A percentile compares a stretch with the other conserved stretches of the same genome.
phyloP scores from a whole-genome alignment of 2,113 vertebrate species.

The Spea bombifrons region DNA sequence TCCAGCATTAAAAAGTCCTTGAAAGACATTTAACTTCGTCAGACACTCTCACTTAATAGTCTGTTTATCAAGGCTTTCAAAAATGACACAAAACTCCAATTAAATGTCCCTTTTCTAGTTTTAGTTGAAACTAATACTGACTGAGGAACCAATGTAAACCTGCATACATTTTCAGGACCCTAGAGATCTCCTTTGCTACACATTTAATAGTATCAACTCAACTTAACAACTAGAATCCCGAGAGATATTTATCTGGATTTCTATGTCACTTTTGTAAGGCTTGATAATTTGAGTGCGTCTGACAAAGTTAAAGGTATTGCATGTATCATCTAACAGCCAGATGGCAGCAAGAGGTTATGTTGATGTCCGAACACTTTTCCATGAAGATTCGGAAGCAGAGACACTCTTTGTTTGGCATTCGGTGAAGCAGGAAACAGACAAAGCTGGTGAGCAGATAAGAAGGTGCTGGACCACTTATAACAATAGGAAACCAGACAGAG shows the following conservation, averaged over 20 bases:
- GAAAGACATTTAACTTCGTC: too few species aligned
- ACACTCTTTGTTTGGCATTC: slow-evolving; percentile 52
- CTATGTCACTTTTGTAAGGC: background rate
- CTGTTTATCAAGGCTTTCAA: too few species aligned
- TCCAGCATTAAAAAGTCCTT: too few species aligned
- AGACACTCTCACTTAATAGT: too few species aligned
- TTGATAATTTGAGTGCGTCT: slow-evolving; percentile 10
- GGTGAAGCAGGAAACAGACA: slow-evolving; percentile 58
- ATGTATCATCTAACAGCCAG: slow-evolving; percentile 57
- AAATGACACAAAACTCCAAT: too few species aligned
- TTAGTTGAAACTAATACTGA: too few species aligned
- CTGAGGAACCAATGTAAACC: too few species aligned
- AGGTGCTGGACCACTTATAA: slow-evolving; percentile 36
- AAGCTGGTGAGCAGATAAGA: slow-evolving; percentile 48
- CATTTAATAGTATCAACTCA: too few species aligned
- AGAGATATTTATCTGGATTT: background rate
- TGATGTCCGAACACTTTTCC: slow-evolving; percentile 67
- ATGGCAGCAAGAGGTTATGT: slow-evolving; percentile 61
- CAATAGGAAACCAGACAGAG: slow-evolving; percentile 37
- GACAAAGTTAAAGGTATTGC: background rate
- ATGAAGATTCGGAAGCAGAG: slow-evolving; percentile 65
- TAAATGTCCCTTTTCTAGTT: too few species aligned
- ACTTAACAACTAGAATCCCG: background rate
- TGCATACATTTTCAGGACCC: too few species aligned
- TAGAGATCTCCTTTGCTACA: too few species aligned